These are phyloP conservation scores for Anas platyrhynchos DNA, from an alignment of 2,113 vertebrate species.

Conservation along the genomic window DNA sequence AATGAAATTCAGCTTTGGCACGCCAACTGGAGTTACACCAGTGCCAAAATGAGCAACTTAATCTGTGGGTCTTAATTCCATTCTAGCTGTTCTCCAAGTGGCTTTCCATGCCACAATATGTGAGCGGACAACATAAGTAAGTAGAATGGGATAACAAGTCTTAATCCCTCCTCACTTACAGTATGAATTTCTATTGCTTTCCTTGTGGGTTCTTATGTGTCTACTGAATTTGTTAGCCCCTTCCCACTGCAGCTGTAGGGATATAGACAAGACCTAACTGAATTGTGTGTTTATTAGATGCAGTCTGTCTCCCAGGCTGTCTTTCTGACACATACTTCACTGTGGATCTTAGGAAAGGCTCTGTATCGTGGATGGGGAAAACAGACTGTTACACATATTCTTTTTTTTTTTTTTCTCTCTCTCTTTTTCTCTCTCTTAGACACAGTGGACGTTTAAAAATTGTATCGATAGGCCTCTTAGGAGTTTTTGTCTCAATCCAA, in stretches of 20 bases:
- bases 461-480: slow-evolving; percentile 44
- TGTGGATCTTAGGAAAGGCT: neutral
- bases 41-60: neutral
- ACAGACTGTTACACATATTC: slow-evolving; percentile 9
- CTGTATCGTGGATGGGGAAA: neutral
- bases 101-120: neutral
- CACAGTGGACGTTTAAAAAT: neutral
- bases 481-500: slow-evolving; percentile 55
- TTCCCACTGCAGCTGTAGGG: neutral
- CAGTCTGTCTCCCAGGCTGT: neutral
- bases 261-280: neutral
- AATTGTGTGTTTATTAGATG: neutral
- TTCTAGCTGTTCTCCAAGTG: neutral
- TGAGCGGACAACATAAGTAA: neutral
- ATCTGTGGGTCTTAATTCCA: neutral
- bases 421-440: neutral
- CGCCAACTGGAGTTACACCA: neutral
- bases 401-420: neutral
- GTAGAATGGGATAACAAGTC: neutral
- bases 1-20: neutral
- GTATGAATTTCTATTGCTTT: neutral
- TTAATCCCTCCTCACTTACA: neutral
- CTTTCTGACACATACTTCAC: neutral
- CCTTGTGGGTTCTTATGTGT: neutral
- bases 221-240: neutral